Evolutionary conservation across 2,113 vertebrate species (phyloP), one percentile per base, ranked within the genome.

Genomic region (Rhipidura dahli): DNA sequence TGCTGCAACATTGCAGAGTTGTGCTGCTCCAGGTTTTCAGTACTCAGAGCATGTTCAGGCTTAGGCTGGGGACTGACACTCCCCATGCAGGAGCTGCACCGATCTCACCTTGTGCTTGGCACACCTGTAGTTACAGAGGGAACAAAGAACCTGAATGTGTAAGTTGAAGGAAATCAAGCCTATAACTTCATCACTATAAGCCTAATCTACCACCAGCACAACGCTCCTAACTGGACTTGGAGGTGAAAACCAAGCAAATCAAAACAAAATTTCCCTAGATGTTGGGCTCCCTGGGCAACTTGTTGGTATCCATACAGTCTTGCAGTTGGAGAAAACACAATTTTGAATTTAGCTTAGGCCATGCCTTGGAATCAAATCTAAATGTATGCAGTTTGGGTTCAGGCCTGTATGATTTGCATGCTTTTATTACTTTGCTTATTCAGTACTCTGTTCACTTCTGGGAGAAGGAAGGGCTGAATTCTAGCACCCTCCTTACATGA

Each of bases 11-110:
- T 56, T 72, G 56, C 75, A 35, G 68, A 20, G 75, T 40, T 75
- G 47, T 45, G 70, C 86, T 60, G 61, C 85, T 90, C 45, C 26
- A 0, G 28, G 69, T 61, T 57, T 39, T 37, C 57, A 39, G n/a
- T 44, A 51, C n/a, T 75, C 33, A 3, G 0, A 7, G 40, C 20
- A 4, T 20, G 50, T 7, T 35, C 26, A 3, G 1, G 1, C 31
- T 56, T 59, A 35, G 59, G 63, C 60, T 86, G 71, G 50, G 42
- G 47, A 8, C 50, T 33, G 77, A 39, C 54, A 4, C 30, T 50
- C 23, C 59, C 47, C 69, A 3, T 2, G 20, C 2, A n/a, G 68
- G 49, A 68, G 28, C 64, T 64, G 49, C 23, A 20, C 47, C 61
- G 24, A 2, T 26, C 64, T 63, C 51, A 16, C 59, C 40, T 71